A percentile compares a stretch with the other conserved stretches of the same genome.
phyloP scores from a whole-genome alignment of 2,113 vertebrate species.

The Plestiodon gilberti region DNA sequence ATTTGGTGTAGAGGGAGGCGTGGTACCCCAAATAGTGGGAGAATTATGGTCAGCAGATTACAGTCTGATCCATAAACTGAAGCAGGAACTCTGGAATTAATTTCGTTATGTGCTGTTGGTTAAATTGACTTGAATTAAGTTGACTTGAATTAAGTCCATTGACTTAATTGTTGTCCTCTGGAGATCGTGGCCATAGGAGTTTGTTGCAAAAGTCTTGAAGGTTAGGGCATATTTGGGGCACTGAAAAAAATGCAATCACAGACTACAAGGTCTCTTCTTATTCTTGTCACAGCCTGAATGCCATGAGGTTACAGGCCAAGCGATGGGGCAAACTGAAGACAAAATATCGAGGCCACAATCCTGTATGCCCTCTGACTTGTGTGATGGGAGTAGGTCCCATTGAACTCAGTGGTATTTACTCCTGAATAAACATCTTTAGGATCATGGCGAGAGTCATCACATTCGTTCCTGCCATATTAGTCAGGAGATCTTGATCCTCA shows the following conservation, averaged over 20 bases:
- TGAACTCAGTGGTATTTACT: no score
- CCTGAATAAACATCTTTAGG: background rate
- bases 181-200: background rate
- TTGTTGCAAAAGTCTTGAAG: background rate
- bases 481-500: background rate
- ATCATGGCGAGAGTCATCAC: background rate
- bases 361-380: background rate
- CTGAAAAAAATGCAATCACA: no score
- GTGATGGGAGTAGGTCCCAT: background rate
- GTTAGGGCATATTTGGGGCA: background rate
- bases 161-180: background rate
- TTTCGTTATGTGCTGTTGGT: background rate
- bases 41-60: constrained; percentile 57
- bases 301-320: background rate
- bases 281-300: no score
- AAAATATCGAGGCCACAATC: background rate
- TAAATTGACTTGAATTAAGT: background rate
- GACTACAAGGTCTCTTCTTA: background rate
- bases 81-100: constrained; percentile 23
- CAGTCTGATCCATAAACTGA: constrained; percentile 52
- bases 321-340: background rate
- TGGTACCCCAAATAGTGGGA: constrained; percentile 38
- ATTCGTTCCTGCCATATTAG: background rate
- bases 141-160: background rate
- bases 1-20: constrained; percentile 16